Base-by-base conservation (phyloP, 2,888 invertebrate species). In the Polydrusus tereticollis region DNA sequence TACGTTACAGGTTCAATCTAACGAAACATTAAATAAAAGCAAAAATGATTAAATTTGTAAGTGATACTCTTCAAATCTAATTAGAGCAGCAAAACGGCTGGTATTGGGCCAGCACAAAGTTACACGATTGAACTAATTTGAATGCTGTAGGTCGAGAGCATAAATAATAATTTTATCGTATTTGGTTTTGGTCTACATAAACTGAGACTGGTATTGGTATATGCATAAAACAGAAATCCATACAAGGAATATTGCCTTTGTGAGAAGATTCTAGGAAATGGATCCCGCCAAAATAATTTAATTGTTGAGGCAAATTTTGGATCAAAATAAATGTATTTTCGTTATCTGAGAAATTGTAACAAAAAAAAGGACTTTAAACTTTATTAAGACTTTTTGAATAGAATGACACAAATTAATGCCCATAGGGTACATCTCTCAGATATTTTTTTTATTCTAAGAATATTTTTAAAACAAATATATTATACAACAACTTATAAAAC, bases 81-180 rank as follows among this genome's bases (percentile, higher is more conserved):
- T 66, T 66, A 41, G 55, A 43, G 33, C 38, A 36, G 55, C 43
- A 66, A 66, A 66, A 43, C 41, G 57, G 38, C 38, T 66, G 66
- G 18, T 18, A 38, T 55, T 66, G 55, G 41, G 29, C 52, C n/a
- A 52, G 64, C 29, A 55, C 66, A 23, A 60, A 66, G 55, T 66
- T 66, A 43, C 41, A 57, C 66, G 66, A 66, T 55, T 66, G 55
- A 57, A 41, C 66, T 66, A 66, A 66, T 66, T 66, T 66, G 55
- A 66, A 66, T 66, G 66, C 57, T 58, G 58, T 59, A 67, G 33
- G 67, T 58, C 33, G 47, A 47, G 33, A 16, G 5, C 59, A 67
- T 67, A 67, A 67, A 67, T 67, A 67, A 67, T 58, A 58, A 67
- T 67, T 59, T 67, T 67, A 67, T 67, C 67, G 67, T 67, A 59